Conservation (phyloP, 1,140 invertebrate species). For the Drosophila willistoni region DNA sequence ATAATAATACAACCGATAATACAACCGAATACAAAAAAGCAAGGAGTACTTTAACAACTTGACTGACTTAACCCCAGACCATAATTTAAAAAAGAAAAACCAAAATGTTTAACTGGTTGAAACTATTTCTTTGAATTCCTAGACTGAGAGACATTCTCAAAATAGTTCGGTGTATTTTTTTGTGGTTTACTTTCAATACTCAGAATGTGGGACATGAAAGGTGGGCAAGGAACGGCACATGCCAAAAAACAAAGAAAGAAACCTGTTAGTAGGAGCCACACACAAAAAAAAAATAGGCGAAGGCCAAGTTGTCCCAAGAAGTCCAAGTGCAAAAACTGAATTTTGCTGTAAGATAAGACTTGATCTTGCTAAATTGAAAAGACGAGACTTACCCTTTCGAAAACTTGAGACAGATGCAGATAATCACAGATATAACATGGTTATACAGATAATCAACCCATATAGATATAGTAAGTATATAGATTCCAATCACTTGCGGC, state of each 20-base stretch:
- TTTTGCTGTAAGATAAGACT: slow-evolving; percentile 22
- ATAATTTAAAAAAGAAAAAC: too few species aligned
- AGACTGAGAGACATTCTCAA: slow-evolving; percentile 8
- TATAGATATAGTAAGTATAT: neutral
- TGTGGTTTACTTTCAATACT: slow-evolving; percentile 61
- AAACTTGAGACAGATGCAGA: too few species aligned
- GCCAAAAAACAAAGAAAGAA: slow-evolving; percentile 44
- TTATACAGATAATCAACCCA: too few species aligned
- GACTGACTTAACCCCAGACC: too few species aligned
- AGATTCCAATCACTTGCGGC: slow-evolving; percentile 9
- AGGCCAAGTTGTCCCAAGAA: slow-evolving; percentile 64
- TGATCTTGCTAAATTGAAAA: neutral
- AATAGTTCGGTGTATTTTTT: neutral
- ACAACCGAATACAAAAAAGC: too few species aligned
- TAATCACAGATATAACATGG: neutral
- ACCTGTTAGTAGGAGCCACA: slow-evolving; percentile 44
- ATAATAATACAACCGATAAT: too few species aligned
- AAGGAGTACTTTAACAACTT: too few species aligned
- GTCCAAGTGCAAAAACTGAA: slow-evolving; percentile 23
- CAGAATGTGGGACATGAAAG: slow-evolving; percentile 57
- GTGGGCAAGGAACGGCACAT: slow-evolving; percentile 41
- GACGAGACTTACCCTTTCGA: slow-evolving; percentile 15
- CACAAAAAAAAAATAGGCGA: slow-evolving; percentile 57
- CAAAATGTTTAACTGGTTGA: too few species aligned
- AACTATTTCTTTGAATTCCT: neutral